A percentile compares a stretch with the other conserved stretches of the same genome.
Conservation (phyloP, 2,888 invertebrate genomes). For the Bellardia pandia region DNA sequence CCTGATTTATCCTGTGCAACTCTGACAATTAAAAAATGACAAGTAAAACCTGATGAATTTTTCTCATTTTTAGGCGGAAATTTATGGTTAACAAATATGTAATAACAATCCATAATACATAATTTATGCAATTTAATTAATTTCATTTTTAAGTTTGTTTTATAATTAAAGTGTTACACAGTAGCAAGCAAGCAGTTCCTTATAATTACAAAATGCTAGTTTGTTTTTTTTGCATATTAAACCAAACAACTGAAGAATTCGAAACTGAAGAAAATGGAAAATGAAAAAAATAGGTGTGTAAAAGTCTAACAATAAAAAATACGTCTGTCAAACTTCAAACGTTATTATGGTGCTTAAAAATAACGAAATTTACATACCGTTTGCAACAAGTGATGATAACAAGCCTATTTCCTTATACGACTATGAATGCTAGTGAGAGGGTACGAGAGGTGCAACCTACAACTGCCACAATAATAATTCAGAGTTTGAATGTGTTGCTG, state of each 20-base stretch:
- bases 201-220: conserved; percentile 46
- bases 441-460: conserved; percentile 33
- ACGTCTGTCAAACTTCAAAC: conserved; percentile 57
- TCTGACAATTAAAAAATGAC: background rate
- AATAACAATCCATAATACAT: conserved; percentile 18
- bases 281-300: conserved; percentile 55
- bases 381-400: conserved; percentile 73
- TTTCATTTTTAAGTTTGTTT: conserved; percentile 7
- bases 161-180: conserved; percentile 52
- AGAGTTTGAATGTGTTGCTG: conserved; percentile 12
- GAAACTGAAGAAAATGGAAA: background rate
- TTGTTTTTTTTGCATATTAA: background rate
- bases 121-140: conserved; percentile 45
- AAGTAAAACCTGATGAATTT: background rate
- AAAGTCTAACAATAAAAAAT: conserved; percentile 41
- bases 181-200: conserved; percentile 49
- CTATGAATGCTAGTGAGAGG: background rate
- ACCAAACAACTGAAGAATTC: conserved; percentile 47
- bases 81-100: conserved; percentile 21
- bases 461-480: conserved; percentile 57
- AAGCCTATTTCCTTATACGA: conserved; percentile 71
- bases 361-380: conserved; percentile 57
- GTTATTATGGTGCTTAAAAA: conserved; percentile 45
- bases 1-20: background rate
- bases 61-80: background rate